Percentiles rank a stretch among this genome's conserved stretches.
Conservation (phyloP, 37 sponge, comb jelly and placozoan species). For the Cladorhizidae sp. region DNA sequence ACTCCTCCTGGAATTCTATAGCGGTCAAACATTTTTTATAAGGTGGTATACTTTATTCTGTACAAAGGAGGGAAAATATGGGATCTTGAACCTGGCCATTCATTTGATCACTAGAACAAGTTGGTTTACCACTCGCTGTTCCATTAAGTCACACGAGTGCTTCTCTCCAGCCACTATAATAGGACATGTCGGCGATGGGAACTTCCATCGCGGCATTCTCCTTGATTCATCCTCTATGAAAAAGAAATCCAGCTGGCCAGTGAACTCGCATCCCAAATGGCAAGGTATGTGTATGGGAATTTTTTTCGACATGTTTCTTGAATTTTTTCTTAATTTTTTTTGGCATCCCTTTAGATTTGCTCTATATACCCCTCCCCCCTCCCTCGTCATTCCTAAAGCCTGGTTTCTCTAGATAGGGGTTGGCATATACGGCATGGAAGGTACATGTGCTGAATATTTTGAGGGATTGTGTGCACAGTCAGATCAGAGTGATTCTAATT, state of each 20-base stretch:
- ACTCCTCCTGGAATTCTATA: too few species aligned
- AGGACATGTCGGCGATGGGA: conserved; percentile 96
- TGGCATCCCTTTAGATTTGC: background rate
- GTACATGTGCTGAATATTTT: too few species aligned
- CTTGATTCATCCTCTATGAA: conserved; percentile 49
- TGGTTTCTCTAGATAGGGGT: too few species aligned
- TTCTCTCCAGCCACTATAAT: conserved; percentile 81
- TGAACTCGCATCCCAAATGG: conserved; percentile 41
- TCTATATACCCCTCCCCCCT: conserved; percentile 5
- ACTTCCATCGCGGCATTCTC: conserved; percentile 83
- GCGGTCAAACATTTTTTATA: too few species aligned
- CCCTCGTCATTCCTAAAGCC: background rate
- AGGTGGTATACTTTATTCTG: too few species aligned
- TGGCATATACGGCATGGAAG: too few species aligned
- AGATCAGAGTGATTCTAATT: background rate
- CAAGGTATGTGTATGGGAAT: conserved; percentile 16
- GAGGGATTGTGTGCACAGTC: background rate
- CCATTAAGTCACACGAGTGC: too few species aligned
- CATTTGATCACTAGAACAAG: background rate
- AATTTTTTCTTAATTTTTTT: background rate
- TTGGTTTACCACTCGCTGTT: background rate
- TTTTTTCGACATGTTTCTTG: background rate
- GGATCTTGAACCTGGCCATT: too few species aligned
- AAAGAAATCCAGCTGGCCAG: conserved; percentile 48
- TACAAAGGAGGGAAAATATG: too few species aligned